Percentiles rank a stretch among this genome's conserved stretches.
These are phyloP conservation scores for Sylvicola fuscatus DNA, from an alignment of 2,888 invertebrate genomes.

Conservation along the genomic window DNA sequence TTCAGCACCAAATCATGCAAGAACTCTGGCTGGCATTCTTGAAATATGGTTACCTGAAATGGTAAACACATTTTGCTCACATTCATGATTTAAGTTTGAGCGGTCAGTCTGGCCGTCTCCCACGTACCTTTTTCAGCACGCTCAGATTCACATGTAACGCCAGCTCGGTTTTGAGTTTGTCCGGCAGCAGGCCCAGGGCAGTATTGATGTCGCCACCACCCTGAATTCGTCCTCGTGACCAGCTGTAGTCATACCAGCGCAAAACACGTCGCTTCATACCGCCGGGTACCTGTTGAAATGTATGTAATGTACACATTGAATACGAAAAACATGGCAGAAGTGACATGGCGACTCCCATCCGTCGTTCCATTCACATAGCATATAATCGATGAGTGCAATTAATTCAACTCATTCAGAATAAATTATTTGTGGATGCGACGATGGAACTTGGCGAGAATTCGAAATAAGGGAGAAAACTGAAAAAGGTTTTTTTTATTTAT, in stretches of 20 bases:
- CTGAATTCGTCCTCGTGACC: conserved; percentile 89
- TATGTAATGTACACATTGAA: conserved; percentile 1
- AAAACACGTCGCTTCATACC: conserved; percentile 92
- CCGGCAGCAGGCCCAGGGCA: conserved; percentile 76
- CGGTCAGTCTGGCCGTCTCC: too few species aligned
- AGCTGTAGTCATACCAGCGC: conserved; percentile 95
- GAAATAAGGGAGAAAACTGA: too few species aligned
- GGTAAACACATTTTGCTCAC: too few species aligned
- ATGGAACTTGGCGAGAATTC: too few species aligned
- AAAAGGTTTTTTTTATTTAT: too few species aligned
- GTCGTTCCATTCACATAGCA: too few species aligned
- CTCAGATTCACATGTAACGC: conserved; percentile 89
- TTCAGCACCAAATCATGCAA: conserved; percentile 90
- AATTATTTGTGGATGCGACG: too few species aligned
- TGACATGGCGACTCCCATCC: too few species aligned
- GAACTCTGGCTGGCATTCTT: conserved; percentile 96
- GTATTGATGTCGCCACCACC: conserved; percentile 94
- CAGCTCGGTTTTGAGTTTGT: conserved; percentile 90
- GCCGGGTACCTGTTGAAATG: conserved; percentile 46
- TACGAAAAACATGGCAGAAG: neutral
- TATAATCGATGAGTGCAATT: too few species aligned
- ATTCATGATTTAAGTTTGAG: too few species aligned
- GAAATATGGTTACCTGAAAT: conserved; percentile 74
- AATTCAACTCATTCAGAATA: too few species aligned
- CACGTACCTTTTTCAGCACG: conserved; percentile 72